Evolutionary conservation across 2,797 vertebrate species (phyloP).

Genomic region (Acomys russatus): DNA sequence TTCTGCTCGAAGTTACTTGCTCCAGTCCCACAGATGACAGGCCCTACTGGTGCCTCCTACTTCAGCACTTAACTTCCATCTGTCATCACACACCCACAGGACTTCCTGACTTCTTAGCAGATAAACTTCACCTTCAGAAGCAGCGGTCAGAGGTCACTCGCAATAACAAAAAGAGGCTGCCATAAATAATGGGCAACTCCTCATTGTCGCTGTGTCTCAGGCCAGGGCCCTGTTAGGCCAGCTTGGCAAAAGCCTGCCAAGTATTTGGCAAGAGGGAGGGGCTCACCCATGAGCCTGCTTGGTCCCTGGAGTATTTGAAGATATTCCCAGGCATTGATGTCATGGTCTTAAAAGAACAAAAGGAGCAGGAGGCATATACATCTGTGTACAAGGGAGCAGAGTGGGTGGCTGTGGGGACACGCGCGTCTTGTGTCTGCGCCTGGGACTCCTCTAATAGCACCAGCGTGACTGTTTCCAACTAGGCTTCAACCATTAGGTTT

Average conservation of each 20-base stretch:
- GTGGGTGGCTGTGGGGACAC: rapidly evolving
- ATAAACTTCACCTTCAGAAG: conserved; percentile 25
- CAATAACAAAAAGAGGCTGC: conserved; percentile 21
- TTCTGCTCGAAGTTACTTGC: not conserved
- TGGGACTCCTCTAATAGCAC: not conserved
- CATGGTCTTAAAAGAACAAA: conserved; percentile 16
- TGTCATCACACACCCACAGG: not conserved
- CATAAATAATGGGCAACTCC: conserved; percentile 59
- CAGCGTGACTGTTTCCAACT: not conserved
- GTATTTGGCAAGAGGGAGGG: not conserved
- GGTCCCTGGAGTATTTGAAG: not conserved
- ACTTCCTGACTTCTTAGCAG: conserved; percentile 30
- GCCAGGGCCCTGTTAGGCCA: conserved; percentile 11
- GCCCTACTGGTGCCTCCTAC: not conserved
- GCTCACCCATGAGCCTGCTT: not conserved
- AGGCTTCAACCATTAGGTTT: not conserved
- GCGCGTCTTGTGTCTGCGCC: not conserved
- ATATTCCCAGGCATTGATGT: not conserved
- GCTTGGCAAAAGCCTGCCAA: conserved; percentile 58
- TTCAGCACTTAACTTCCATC: not conserved
- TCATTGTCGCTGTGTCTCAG: conserved; percentile 43
- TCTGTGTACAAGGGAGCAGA: not conserved
- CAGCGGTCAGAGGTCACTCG: conserved; percentile 41
- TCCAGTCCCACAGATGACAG: not conserved
- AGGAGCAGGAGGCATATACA: not conserved